phyloP scores from a whole-genome alignment of 2,797 vertebrate genomes.

The Dicrostonyx torquatus region DNA sequence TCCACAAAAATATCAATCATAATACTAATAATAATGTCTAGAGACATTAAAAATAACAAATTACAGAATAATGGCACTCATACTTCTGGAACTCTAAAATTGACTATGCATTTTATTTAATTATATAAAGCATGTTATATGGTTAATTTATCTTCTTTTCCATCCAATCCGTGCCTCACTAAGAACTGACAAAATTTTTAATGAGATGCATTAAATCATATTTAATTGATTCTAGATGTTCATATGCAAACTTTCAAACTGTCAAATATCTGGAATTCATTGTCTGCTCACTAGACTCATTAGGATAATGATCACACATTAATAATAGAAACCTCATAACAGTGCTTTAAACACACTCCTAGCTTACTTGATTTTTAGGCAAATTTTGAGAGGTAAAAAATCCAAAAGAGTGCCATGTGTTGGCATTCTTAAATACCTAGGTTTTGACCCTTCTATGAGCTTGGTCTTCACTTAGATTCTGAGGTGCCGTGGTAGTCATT shows the following conservation, averaged over 20 bases:
- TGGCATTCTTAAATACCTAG: neutral
- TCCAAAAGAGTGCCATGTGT: neutral
- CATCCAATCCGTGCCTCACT: neutral
- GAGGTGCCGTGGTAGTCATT: neutral
- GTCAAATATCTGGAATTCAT: neutral
- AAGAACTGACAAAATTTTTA: neutral
- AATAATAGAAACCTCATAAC: neutral
- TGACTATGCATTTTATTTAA: slow-evolving; percentile 22
- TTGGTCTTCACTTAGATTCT: neutral
- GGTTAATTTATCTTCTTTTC: neutral
- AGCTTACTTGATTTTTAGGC: neutral
- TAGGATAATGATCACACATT: neutral
- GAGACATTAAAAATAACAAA: neutral
- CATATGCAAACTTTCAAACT: neutral
- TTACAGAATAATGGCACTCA: neutral
- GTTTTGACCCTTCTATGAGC: neutral
- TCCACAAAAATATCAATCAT: neutral
- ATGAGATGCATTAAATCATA: neutral
- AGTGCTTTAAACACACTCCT: neutral
- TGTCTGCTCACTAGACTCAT: neutral
- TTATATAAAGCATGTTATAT: neutral
- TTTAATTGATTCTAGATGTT: neutral
- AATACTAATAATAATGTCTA: neutral
- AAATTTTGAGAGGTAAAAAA: neutral
- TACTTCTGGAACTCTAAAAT: neutral